Base-by-base conservation (phyloP, 1,140 invertebrate species). In the Papilio glaucus region DNA sequence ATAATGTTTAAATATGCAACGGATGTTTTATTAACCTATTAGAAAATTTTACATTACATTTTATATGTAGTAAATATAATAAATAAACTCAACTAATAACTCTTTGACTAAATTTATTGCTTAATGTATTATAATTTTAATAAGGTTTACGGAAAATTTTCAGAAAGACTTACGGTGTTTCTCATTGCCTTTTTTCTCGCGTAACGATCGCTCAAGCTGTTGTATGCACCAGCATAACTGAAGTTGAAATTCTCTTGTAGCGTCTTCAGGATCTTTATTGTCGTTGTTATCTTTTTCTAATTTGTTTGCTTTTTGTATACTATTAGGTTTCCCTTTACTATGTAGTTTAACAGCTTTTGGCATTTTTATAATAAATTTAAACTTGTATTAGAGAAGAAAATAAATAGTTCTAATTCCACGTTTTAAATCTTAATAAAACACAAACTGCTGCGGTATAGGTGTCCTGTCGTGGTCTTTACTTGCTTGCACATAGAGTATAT, bases 141-240 rank as follows among this genome's bases (percentile, higher is more conserved):
- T 8, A 60, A 39, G 49, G 6, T 53, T 26, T 24, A 12, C 3
- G 10, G 24, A 57, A 57, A 0, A 57, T 24, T 26, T 26, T 57
- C 9, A 24, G 57, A 42, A 41, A 62, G 42, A 79, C 87, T 87
- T 91, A 95, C 94, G 83, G 94, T 96, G 94, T 87, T 95, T 96
- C 37, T 94, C 93, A 62, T 93, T 94, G 21, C 96, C 89, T 80
- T 96, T 96, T 45, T 94, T 94, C 13, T 93, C 93, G 13, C 81
- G 80, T 37, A 96, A 87, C 7, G 93, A 92, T 29, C 77, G 86
- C 85, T 96, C 94, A 62, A 97, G 83, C 74, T 96, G 95, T 79
- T 96, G 95, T 68, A 97, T 95, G 79, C 96, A 97, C 96, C 96
- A 97, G 81, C 94, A 96, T 18, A 97, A 85, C 84, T 97, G 96